Conservation (phyloP, 2,113 vertebrate genomes). For the Drymodes brunneopygia region DNA sequence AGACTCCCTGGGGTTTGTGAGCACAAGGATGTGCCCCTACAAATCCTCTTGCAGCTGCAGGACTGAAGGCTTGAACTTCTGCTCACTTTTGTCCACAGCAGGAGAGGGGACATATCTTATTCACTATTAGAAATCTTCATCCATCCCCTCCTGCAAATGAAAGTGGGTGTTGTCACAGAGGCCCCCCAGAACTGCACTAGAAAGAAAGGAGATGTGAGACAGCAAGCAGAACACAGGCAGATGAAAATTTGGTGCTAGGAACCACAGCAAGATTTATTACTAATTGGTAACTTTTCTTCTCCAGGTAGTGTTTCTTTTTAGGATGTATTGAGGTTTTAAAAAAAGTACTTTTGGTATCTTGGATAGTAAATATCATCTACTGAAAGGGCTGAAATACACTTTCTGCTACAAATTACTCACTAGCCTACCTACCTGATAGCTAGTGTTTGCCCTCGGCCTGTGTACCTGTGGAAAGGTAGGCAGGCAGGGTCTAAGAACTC, state of each 20-base stretch:
- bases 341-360: background rate
- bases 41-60: background rate
- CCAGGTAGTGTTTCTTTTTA: background rate
- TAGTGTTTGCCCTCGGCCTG: background rate
- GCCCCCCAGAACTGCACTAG: background rate
- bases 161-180: background rate
- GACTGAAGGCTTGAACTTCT: background rate
- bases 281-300: background rate
- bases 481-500: background rate
- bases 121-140: background rate
- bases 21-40: background rate
- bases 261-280: background rate
- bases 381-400: background rate
- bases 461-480: too few species aligned
- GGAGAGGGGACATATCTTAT: background rate
- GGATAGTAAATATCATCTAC: background rate
- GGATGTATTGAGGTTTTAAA: fast-evolving
- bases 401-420: background rate
- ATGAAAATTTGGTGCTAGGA: background rate
- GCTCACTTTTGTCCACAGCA: background rate
- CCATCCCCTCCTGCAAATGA: background rate
- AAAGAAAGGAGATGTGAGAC: background rate
- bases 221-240: background rate
- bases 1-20: background rate
- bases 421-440: background rate